A percentile compares a stretch with the other conserved stretches of the same genome.
Evolutionary conservation across 2,888 invertebrate species (phyloP).

Genomic region (Nemotelus nigrinus): DNA sequence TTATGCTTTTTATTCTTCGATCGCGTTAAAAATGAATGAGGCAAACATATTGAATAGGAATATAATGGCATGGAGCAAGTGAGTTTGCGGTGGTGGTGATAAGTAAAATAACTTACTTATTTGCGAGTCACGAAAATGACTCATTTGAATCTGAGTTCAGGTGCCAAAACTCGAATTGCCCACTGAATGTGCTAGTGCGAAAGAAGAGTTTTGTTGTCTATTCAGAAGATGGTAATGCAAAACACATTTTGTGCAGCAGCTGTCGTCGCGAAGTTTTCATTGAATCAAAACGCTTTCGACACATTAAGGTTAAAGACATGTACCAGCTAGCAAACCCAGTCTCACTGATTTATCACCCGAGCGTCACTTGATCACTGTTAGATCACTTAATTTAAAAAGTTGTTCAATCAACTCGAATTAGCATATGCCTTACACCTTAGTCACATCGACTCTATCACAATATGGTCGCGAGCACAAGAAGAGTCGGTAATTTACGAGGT

Average conservation of each 20-base stretch:
- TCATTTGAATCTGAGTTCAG: too few species aligned
- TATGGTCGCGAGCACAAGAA: background rate
- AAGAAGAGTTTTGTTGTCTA: too few species aligned
- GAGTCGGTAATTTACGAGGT: conserved; percentile 36
- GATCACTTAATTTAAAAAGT: conserved; percentile 22
- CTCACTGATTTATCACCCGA: conserved; percentile 14
- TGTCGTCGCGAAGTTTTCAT: background rate
- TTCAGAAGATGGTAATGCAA: background rate
- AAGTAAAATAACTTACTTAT: too few species aligned
- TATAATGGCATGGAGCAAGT: too few species aligned
- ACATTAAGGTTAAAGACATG: background rate
- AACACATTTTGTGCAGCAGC: background rate
- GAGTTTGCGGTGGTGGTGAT: too few species aligned
- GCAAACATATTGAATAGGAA: background rate
- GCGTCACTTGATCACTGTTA: conserved; percentile 10
- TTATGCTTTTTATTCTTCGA: background rate
- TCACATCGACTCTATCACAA: background rate
- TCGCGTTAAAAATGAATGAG: background rate
- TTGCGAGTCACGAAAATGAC: too few species aligned
- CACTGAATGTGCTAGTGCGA: too few species aligned
- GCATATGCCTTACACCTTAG: conserved; percentile 12
- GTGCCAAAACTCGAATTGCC: too few species aligned
- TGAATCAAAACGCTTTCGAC: background rate
- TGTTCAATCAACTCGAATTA: conserved; percentile 28
- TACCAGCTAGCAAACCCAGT: conserved; percentile 2